phyloP scores from a whole-genome alignment of 2,797 vertebrate genomes.

The Sebastes steindachneri region DNA sequence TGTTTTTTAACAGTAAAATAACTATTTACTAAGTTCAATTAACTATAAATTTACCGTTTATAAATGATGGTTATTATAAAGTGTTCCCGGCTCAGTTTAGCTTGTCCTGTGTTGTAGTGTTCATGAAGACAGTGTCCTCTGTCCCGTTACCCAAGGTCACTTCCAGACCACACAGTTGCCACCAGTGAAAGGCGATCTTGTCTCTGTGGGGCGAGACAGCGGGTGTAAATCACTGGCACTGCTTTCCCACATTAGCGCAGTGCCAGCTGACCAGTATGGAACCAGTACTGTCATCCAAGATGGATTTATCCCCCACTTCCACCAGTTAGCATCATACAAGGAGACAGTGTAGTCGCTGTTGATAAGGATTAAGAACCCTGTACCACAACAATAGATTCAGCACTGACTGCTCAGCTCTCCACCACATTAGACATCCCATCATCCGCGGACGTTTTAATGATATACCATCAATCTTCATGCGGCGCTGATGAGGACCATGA shows the following conservation, averaged over 20 bases:
- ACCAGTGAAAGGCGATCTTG: slow-evolving; percentile 67
- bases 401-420: slow-evolving; percentile 45
- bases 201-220: slow-evolving; percentile 51
- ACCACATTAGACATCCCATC: slow-evolving; percentile 55
- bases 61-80: too few relatives aligned
- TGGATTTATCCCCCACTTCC: slow-evolving; percentile 59
- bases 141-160: slow-evolving; percentile 57
- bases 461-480: slow-evolving; percentile 56
- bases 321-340: slow-evolving; percentile 58
- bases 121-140: slow-evolving; percentile 35
- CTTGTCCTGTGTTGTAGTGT: not conserved
- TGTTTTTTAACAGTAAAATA: too few relatives aligned
- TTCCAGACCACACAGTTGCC: slow-evolving; percentile 63
- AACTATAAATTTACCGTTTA: accelerated
- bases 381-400: slow-evolving; percentile 42
- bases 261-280: slow-evolving; percentile 71
- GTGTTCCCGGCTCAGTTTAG: not conserved
- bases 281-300: slow-evolving; percentile 61
- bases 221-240: slow-evolving; percentile 72
- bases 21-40: too few relatives aligned
- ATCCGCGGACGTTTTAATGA: slow-evolving; percentile 61
- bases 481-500: slow-evolving; percentile 32
- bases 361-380: slow-evolving; percentile 65
- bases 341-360: slow-evolving; percentile 47
- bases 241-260: slow-evolving; percentile 68